These are phyloP conservation scores for Alviniconcha strummeri DNA, from an alignment of 2,888 invertebrate species.

Conservation along the genomic window DNA sequence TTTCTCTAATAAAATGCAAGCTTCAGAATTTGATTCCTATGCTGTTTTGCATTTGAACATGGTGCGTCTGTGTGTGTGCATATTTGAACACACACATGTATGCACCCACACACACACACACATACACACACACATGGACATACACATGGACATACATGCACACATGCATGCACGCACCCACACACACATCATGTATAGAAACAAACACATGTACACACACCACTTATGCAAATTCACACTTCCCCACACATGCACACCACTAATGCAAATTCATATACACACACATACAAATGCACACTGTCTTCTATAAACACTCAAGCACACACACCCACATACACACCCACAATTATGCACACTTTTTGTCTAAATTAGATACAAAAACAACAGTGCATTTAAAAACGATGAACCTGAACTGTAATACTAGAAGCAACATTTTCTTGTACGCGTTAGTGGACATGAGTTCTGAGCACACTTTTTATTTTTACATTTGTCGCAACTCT, in stretches of 20 bases:
- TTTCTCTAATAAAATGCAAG: too few relatives aligned
- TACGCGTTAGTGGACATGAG: too few relatives aligned
- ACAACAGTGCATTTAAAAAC: too few relatives aligned
- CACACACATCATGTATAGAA: background rate
- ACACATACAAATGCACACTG: background rate
- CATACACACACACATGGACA: background rate
- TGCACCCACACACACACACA: background rate
- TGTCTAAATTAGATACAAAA: background rate
- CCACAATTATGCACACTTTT: background rate
- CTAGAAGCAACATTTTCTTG: too few relatives aligned
- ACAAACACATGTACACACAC: constrained; percentile 2
- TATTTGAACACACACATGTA: background rate
- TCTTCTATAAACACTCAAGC: background rate
- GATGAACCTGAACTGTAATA: too few relatives aligned
- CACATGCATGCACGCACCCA: background rate
- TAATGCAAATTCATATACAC: too few relatives aligned
- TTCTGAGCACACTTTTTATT: too few relatives aligned
- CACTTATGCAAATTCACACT: background rate
- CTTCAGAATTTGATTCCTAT: too few relatives aligned
- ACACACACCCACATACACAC: background rate
- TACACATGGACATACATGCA: background rate
- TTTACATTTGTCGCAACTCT: too few relatives aligned
- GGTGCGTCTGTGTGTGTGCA: background rate
- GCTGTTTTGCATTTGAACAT: background rate
- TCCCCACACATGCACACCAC: background rate